Evolutionary conservation across 2,113 vertebrate genomes (phyloP).

Genomic region (Myiagra hebetior): DNA sequence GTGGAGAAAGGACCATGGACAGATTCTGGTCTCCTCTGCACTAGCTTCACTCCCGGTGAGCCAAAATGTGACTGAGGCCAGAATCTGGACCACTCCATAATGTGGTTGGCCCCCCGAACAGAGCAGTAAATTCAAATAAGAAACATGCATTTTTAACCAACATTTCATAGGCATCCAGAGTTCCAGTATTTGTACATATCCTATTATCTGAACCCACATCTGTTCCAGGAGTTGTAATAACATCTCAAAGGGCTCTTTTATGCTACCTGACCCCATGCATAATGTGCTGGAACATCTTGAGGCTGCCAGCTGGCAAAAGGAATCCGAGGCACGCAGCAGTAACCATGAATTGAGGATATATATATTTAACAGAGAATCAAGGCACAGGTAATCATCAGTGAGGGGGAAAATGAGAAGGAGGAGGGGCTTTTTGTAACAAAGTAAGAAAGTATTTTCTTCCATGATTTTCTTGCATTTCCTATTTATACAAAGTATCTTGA

Average conservation of each 20-base stretch:
- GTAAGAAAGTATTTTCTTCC: constrained; percentile 69
- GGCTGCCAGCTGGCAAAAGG: constrained; percentile 47
- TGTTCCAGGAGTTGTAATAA: constrained; percentile 26
- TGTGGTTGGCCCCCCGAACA: neutral
- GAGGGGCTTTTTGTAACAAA: constrained; percentile 57
- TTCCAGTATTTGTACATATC: neutral
- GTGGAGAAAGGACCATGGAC: neutral
- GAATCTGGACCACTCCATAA: neutral
- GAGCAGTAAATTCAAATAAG: neutral
- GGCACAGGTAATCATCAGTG: neutral
- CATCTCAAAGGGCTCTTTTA: constrained; percentile 65
- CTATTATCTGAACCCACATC: constrained; percentile 19
- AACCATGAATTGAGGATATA: neutral
- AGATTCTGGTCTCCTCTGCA: neutral
- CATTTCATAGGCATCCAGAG: constrained; percentile 1
- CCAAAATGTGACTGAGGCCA: neutral
- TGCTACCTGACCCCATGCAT: constrained; percentile 41
- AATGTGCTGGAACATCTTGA: constrained; percentile 8
- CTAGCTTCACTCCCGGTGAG: neutral
- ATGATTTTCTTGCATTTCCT: constrained; percentile 70
- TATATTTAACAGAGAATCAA: constrained; percentile 26
- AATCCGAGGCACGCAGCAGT: neutral
- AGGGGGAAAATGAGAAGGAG: neutral
- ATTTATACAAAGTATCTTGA: constrained; percentile 70
- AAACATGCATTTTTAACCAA: neutral